These are phyloP conservation scores for Nephrocerus scutellatus DNA, from an alignment of 2,888 invertebrate species.

Conservation along the genomic window DNA sequence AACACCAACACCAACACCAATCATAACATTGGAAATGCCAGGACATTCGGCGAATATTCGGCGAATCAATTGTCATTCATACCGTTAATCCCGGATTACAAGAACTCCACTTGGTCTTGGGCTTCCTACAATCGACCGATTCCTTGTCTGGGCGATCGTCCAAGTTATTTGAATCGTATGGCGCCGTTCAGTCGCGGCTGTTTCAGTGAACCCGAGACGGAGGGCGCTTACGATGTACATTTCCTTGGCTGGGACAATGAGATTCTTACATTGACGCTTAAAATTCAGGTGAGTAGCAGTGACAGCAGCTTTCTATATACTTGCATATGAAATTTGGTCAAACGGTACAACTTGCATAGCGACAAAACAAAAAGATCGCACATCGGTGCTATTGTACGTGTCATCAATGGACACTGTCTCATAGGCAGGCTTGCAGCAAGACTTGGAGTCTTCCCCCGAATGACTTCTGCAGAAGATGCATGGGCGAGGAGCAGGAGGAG, in stretches of 20 bases:
- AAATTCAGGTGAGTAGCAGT: constrained; percentile 33
- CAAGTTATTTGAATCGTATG: constrained; percentile 41
- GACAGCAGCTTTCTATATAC: not conserved
- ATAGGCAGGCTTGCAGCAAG: too few species aligned
- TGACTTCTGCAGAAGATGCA: too few species aligned
- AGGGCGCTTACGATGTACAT: constrained; percentile 38
- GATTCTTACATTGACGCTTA: constrained; percentile 36
- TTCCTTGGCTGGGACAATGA: constrained; percentile 43
- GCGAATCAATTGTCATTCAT: constrained; percentile 26
- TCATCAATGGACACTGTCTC: too few species aligned
- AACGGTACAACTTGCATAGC: too few species aligned
- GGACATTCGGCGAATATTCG: constrained; percentile 16
- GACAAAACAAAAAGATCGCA: too few species aligned
- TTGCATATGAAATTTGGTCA: not conserved
- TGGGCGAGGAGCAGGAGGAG: too few species aligned
- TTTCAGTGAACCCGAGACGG: constrained; percentile 39
- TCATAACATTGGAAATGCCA: constrained; percentile 23
- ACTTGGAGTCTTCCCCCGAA: too few species aligned
- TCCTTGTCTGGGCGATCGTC: constrained; percentile 39
- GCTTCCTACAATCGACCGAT: constrained; percentile 38
- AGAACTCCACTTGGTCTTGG: constrained; percentile 30
- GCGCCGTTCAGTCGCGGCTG: constrained; percentile 39
- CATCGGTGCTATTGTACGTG: too few species aligned
- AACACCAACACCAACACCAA: constrained; percentile 21
- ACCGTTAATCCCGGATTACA: constrained; percentile 43